These are phyloP conservation scores for Diplogasteroides magnus DNA, from an alignment of 1,140 invertebrate species.

Conservation along the genomic window DNA sequence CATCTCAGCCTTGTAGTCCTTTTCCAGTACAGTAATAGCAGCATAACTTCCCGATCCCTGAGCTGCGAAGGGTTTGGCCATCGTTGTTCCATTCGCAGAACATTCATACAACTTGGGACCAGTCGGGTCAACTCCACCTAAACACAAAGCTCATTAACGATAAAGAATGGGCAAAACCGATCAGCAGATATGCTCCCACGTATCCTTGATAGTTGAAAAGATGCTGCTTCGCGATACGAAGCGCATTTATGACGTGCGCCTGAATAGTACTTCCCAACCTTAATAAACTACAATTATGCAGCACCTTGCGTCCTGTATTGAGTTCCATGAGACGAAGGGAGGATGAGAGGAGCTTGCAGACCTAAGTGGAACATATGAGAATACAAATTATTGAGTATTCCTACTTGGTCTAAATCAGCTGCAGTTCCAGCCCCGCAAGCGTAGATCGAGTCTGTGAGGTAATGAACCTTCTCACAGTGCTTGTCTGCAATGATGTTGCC, in stretches of 20 bases:
- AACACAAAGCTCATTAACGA: too few species aligned
- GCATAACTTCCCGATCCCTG: slow-evolving; percentile 81
- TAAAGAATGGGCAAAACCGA: slow-evolving; percentile 60
- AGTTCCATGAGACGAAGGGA: slow-evolving; percentile 78
- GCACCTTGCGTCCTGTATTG: slow-evolving; percentile 75
- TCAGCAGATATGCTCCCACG: slow-evolving; percentile 84
- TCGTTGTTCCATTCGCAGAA: slow-evolving; percentile 87
- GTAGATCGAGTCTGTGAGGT: slow-evolving; percentile 86
- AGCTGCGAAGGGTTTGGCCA: slow-evolving; percentile 80
- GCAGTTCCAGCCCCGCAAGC: slow-evolving; percentile 89
- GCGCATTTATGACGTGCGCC: slow-evolving; percentile 81
- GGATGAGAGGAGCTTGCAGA: slow-evolving; percentile 74
- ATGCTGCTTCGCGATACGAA: slow-evolving; percentile 82
- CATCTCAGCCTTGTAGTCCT: slow-evolving; percentile 77
- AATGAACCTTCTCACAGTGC: slow-evolving; percentile 92
- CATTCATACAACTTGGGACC: slow-evolving; percentile 82
- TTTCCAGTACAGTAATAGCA: slow-evolving; percentile 91
- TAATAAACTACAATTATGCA: neutral
- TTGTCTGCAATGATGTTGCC: slow-evolving; percentile 94
- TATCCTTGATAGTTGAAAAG: slow-evolving; percentile 80
- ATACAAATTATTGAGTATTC: neutral
- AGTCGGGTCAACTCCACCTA: slow-evolving; percentile 76
- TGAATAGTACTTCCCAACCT: too few species aligned
- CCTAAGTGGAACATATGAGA: neutral
- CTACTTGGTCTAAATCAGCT: slow-evolving; percentile 81